Conservation (phyloP, 2,113 vertebrate genomes). For the Dasyornis broadbenti region DNA sequence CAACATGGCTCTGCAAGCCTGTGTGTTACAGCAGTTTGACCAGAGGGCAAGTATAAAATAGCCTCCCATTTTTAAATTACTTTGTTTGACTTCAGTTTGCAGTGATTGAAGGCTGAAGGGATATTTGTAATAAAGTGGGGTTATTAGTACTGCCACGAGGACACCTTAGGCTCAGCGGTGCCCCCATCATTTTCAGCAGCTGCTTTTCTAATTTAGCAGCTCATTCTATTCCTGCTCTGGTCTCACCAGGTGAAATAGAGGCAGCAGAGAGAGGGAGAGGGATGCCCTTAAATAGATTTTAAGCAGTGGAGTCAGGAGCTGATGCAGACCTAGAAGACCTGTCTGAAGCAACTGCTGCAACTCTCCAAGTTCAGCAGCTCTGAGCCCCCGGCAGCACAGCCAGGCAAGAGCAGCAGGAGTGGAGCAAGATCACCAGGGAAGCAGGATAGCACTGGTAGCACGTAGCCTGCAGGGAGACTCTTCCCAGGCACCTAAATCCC, state of each 20-base stretch:
- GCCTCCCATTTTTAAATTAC: slow-evolving; percentile 24
- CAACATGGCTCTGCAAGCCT: neutral
- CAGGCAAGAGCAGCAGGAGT: neutral
- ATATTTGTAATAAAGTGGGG: neutral
- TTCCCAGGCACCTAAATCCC: neutral
- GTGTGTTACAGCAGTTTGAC: neutral
- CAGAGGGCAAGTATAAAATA: slow-evolving; percentile 23
- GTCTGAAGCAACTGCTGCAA: neutral
- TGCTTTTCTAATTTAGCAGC: neutral
- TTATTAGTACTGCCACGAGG: neutral
- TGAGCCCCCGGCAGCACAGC: neutral
- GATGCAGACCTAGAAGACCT: neutral
- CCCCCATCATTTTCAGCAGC: neutral
- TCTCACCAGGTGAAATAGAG: neutral
- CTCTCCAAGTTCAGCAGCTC: neutral
- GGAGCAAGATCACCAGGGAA: neutral
- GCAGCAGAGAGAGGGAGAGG: neutral
- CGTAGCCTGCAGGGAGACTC: neutral
- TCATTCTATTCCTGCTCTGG: neutral
- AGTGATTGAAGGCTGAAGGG: slow-evolving; percentile 32
- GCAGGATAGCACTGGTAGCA: neutral
- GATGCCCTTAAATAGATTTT: neutral
- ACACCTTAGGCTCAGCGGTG: neutral
- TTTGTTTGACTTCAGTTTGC: slow-evolving; percentile 2
- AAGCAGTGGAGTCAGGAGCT: neutral